Conservation (phyloP, 2,113 vertebrate species). For the Oryzias celebensis region DNA sequence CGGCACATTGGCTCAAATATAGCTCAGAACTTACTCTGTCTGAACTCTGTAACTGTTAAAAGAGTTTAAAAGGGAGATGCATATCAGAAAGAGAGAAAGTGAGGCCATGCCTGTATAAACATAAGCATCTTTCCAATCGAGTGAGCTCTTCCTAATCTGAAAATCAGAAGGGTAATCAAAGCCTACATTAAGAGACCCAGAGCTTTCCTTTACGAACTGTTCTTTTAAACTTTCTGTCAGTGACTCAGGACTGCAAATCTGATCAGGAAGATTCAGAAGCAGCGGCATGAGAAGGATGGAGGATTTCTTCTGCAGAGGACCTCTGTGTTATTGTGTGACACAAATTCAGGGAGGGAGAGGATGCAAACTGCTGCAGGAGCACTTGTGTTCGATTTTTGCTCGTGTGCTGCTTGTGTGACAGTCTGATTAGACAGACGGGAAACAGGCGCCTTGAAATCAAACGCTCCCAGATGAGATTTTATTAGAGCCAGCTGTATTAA, state of each 20-base stretch:
- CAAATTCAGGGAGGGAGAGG: slow-evolving; percentile 68
- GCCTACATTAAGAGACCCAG: slow-evolving; percentile 47
- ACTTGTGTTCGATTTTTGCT: slow-evolving; percentile 43
- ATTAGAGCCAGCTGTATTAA: slow-evolving; percentile 74
- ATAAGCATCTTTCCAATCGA: slow-evolving; percentile 52
- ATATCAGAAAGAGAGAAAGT: slow-evolving; percentile 44
- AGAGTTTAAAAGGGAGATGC: slow-evolving; percentile 42
- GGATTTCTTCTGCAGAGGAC: slow-evolving; percentile 28
- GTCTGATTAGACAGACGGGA: slow-evolving; percentile 66
- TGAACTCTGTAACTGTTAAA: slow-evolving; percentile 42
- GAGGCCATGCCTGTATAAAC: slow-evolving; percentile 63
- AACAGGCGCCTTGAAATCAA: slow-evolving; percentile 76
- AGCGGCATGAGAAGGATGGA: slow-evolving; percentile 21
- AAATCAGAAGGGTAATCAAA: slow-evolving; percentile 53
- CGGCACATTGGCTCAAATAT: slow-evolving; percentile 29
- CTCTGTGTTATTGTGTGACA: slow-evolving; percentile 57
- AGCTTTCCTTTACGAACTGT: slow-evolving; percentile 37
- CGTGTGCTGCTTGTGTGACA: slow-evolving; percentile 45
- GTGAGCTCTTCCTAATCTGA: slow-evolving; percentile 60
- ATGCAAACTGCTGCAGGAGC: slow-evolving; percentile 68
- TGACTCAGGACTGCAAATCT: slow-evolving; percentile 50
- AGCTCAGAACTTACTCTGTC: slow-evolving; percentile 32
- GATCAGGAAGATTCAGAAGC: slow-evolving; percentile 45
- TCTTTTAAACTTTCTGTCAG: slow-evolving; percentile 42
- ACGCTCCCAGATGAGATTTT: slow-evolving; percentile 76